Base-by-base conservation (phyloP, 1,140 invertebrate species). In the Bombus sibiricus region DNA sequence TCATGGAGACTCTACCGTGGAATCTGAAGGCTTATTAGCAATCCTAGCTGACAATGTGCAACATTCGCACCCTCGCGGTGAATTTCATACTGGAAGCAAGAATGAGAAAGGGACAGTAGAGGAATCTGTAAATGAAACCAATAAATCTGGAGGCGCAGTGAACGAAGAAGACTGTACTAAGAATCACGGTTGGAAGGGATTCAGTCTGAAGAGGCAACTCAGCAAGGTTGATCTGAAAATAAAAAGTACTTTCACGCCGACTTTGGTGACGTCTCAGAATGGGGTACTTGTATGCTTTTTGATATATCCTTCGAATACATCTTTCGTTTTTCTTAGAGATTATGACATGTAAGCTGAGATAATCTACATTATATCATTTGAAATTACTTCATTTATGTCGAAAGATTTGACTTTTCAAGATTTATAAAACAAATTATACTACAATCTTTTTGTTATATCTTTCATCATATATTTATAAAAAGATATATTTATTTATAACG, bases 221-320 rank as follows among this genome's bases (percentile, higher is more conserved):
- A 97, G 97, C 84, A 97, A 96, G 94, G 97, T 97, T 81, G 97
- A 98, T 94, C 96, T 97, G 90, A 98, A 97, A 94, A 96, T 98
- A 87, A 97, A 97, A 92, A 97, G 96, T 89, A 96, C 95, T 84
- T 96, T 96, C 94, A 96, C 95, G 89, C 94, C 92, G 47, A 91
- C 92, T 76, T 90, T 92, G 85, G 94, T 95, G 86, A 92, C 94
- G 86, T 95, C 95, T 86, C 93, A 94, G 83, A 93, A 95, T 93
- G 93, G 92, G 94, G 94, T 95, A 95, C 93, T 94, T 94, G 91
- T 93, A 93, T 93, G 89, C 76, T 92, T 92, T 88, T 92, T 91
- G 64, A 81, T 62, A 62, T 83, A 83, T 75, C 62, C 47, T 80
- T 83, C 37, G 15, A 37, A 43, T 64, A 74, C n/a, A 22, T 32